A percentile compares a stretch with the other conserved stretches of the same genome.
These are phyloP conservation scores for Eutolmus rufibarbis DNA, from an alignment of 2,888 invertebrate species.

Conservation along the genomic window DNA sequence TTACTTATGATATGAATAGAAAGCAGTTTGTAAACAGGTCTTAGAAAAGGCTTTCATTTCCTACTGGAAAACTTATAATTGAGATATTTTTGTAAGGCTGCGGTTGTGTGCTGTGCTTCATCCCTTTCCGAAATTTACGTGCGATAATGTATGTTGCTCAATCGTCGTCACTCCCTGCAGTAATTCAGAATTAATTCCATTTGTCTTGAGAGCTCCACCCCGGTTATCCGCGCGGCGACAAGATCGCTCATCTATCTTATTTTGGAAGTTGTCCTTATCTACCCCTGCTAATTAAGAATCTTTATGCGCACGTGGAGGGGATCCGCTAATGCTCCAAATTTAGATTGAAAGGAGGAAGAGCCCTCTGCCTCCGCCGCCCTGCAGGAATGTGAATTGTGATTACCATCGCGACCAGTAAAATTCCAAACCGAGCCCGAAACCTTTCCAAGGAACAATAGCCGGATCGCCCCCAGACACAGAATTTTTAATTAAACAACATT, in stretches of 20 bases:
- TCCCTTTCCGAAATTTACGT: background rate
- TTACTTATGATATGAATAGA: background rate
- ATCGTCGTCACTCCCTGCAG: background rate
- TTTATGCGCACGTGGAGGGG: background rate
- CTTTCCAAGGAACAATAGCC: background rate
- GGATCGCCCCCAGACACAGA: slow-evolving; percentile 4
- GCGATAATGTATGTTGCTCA: background rate
- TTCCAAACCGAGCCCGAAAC: background rate
- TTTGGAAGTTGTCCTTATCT: background rate
- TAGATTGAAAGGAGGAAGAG: background rate
- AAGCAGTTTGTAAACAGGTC: background rate
- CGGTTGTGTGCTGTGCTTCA: background rate
- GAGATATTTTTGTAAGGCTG: background rate
- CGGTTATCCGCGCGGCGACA: background rate
- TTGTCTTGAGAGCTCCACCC: background rate
- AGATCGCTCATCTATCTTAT: background rate
- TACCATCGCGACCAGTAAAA: background rate
- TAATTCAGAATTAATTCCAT: background rate
- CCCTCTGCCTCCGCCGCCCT: background rate
- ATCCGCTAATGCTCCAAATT: background rate
- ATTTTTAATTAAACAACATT: slow-evolving; percentile 33
- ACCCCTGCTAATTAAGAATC: background rate
- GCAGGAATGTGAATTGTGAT: background rate
- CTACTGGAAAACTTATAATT: background rate
- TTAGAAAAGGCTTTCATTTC: background rate